phyloP scores from a whole-genome alignment of 2,888 invertebrate species.

The Alsophila aescularia region DNA sequence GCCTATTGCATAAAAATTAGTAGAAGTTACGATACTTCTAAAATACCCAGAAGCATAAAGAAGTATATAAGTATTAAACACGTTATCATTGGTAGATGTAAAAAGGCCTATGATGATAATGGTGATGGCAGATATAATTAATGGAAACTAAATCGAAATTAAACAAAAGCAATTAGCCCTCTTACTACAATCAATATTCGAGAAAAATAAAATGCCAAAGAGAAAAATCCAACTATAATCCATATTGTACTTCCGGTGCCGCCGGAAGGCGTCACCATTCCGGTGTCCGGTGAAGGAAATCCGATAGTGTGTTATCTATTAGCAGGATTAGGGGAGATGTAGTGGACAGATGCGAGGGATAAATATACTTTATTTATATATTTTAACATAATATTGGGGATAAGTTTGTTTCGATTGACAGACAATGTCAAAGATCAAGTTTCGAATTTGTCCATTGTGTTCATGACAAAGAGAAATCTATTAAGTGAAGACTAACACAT shows the following conservation, averaged over 20 bases:
- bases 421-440: conserved; percentile 14
- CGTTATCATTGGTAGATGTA: too few species aligned
- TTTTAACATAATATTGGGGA: conserved; percentile 55
- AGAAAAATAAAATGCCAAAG: conserved; percentile 33
- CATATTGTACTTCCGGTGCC: conserved; percentile 63
- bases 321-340: conserved; percentile 75
- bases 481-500: neutral
- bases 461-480: conserved; percentile 1
- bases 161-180: too few species aligned
- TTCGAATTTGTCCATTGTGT: conserved; percentile 17
- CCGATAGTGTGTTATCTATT: conserved; percentile 77
- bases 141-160: too few species aligned
- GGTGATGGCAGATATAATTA: too few species aligned
- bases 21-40: too few species aligned
- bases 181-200: too few species aligned
- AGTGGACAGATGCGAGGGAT: conserved; percentile 46
- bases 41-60: too few species aligned
- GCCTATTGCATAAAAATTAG: too few species aligned
- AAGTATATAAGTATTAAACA: too few species aligned
- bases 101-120: too few species aligned
- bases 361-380: conserved; percentile 47
- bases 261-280: conserved; percentile 67
- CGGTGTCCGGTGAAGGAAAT: conserved; percentile 65
- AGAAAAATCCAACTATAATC: conserved; percentile 40
- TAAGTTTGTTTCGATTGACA: conserved; percentile 29